These are phyloP conservation scores for Halcyon leucocephala DNA, from an alignment of 2,797 vertebrate species.

Conservation along the genomic window DNA sequence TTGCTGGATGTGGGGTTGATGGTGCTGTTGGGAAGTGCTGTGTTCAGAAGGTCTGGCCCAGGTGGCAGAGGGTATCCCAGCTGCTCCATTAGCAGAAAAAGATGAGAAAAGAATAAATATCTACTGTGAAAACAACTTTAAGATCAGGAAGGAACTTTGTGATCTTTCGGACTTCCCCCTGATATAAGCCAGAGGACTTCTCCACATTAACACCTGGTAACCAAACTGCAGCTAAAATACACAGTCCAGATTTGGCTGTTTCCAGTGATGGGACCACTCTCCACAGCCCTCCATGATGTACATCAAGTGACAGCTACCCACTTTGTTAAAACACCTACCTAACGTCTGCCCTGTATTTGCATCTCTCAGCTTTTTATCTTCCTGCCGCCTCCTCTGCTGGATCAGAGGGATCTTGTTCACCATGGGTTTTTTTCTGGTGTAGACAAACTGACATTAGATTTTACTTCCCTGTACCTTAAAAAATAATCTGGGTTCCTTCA, in stretches of 20 bases:
- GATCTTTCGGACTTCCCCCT: not conserved
- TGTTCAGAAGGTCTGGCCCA: not conserved
- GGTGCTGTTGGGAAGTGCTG: not conserved
- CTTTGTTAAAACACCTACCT: constrained; percentile 8
- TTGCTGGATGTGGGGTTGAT: not conserved
- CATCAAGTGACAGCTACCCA: not conserved
- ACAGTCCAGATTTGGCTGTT: not conserved
- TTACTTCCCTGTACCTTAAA: not conserved
- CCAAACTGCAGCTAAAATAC: not conserved
- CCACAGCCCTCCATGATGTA: not conserved
- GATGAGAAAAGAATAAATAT: not conserved
- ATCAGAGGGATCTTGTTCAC: not conserved
- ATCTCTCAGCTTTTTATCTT: not conserved
- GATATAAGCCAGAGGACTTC: not conserved
- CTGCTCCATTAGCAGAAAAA: not conserved
- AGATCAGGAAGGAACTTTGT: not conserved
- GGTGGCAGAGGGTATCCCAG: not conserved
- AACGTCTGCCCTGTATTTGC: not conserved
- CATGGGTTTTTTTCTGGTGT: not conserved
- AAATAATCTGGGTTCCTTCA: not conserved
- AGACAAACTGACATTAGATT: not conserved
- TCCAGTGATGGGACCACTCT: not conserved
- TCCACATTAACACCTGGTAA: not conserved
- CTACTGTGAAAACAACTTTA: not conserved
- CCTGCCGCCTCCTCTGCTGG: not conserved